A percentile compares a stretch with the other conserved stretches of the same genome.
These are phyloP conservation scores for Branchipolynoe longqiensis DNA, from an alignment of 2,888 invertebrate species.

Conservation along the genomic window DNA sequence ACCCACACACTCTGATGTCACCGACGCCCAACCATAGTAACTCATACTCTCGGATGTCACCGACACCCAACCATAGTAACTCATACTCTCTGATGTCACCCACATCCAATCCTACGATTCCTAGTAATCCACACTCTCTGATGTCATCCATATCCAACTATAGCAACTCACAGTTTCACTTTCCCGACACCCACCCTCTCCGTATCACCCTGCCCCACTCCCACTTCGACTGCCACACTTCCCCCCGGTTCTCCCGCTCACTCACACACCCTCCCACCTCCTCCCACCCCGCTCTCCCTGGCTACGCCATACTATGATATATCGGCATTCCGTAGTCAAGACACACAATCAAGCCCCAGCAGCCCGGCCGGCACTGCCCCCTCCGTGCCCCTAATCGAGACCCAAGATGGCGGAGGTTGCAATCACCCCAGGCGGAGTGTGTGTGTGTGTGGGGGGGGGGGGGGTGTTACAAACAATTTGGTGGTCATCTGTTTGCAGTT, in stretches of 20 bases:
- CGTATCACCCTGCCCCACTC: not conserved
- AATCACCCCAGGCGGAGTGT: too few relatives aligned
- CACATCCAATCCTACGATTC: not conserved
- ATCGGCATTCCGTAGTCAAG: not conserved
- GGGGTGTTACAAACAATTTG: not conserved
- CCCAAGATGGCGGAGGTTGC: constrained; percentile 45
- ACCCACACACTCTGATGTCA: not conserved
- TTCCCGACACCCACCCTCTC: not conserved
- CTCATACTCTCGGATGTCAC: not conserved
- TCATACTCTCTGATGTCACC: not conserved
- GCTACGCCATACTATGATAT: not conserved
- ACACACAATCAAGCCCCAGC: constrained; percentile 29
- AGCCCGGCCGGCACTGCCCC: not conserved
- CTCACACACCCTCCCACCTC: not conserved
- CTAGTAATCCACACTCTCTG: not conserved
- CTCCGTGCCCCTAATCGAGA: constrained; percentile 21
- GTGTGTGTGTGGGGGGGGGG: constrained; percentile 4
- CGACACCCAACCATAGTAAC: too few relatives aligned
- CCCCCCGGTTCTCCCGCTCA: not conserved
- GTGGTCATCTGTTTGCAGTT: not conserved
- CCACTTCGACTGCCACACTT: not conserved
- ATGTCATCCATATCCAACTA: not conserved
- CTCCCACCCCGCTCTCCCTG: not conserved
- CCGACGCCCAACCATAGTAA: not conserved
- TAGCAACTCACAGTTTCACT: not conserved